A percentile compares a stretch with the other conserved stretches of the same genome.
phyloP scores from a whole-genome alignment of 2,113 vertebrate species.

The Psittacara wagleri region DNA sequence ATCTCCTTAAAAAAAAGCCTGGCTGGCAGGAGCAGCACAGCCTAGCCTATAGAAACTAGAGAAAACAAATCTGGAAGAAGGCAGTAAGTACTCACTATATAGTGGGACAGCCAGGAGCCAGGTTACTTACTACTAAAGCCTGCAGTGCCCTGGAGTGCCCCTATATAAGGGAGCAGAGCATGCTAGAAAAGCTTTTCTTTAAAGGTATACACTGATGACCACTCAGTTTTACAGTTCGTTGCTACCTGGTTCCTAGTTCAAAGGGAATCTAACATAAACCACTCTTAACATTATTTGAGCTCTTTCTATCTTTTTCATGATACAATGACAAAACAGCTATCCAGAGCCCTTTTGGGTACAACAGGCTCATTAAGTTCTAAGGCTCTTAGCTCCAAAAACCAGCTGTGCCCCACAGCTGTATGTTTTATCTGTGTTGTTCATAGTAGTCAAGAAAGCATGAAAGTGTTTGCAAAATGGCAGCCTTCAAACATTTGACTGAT shows the following conservation, averaged over 20 bases:
- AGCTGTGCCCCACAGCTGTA: not conserved
- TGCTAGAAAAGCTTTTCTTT: not conserved
- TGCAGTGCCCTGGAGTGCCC: not conserved
- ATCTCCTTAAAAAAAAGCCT: not conserved
- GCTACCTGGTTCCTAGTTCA: not conserved
- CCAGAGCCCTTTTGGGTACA: not conserved
- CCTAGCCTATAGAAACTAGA: rapidly evolving
- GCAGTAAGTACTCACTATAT: rapidly evolving
- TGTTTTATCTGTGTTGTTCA: not conserved
- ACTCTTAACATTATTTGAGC: not conserved
- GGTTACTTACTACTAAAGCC: rapidly evolving
- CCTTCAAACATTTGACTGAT: rapidly evolving
- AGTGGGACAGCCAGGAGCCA: rapidly evolving
- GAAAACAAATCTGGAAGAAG: not conserved
- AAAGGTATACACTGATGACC: not conserved
- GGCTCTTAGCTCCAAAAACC: not conserved
- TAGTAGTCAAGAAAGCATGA: not conserved
- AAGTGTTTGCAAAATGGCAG: not conserved
- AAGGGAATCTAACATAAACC: not conserved
- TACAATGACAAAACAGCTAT: not conserved
- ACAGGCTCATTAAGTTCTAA: not conserved
- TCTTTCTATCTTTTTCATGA: not conserved
- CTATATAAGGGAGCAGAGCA: not conserved
- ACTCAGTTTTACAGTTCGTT: not conserved
- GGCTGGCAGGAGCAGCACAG: not conserved